phyloP scores from a whole-genome alignment of 2,888 invertebrate genomes.

The Ophion slaviceki region DNA sequence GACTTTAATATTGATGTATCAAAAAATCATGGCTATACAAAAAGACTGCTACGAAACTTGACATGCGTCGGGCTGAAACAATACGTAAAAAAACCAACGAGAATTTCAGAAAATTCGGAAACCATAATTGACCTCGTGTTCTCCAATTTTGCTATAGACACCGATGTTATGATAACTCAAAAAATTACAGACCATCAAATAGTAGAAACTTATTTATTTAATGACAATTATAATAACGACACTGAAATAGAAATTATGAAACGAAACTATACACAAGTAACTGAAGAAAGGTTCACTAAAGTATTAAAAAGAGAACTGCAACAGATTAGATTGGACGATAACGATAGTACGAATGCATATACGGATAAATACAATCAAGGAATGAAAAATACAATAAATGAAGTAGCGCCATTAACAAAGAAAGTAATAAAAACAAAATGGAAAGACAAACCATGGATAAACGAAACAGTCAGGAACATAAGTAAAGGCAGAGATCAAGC shows the following conservation, averaged over 20 bases:
- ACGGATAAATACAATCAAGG: not conserved
- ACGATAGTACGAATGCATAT: too few relatives aligned
- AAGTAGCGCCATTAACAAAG: constrained; percentile 36
- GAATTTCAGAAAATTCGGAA: constrained; percentile 23
- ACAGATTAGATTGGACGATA: not conserved
- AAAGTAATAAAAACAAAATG: constrained; percentile 41
- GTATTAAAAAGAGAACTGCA: not conserved
- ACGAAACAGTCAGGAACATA: constrained; percentile 23
- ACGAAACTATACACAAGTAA: not conserved
- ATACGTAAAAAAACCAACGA: constrained; percentile 42
- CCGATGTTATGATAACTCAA: constrained; percentile 35
- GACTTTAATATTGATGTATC: too few relatives aligned
- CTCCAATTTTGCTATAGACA: constrained; percentile 36
- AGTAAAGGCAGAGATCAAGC: constrained; percentile 31
- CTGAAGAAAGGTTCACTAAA: not conserved
- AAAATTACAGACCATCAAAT: constrained; percentile 47
- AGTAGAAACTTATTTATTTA: not conserved
- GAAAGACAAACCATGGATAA: constrained; percentile 54
- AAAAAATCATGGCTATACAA: too few relatives aligned
- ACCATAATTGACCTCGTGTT: constrained; percentile 52
- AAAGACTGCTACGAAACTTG: constrained; percentile 7
- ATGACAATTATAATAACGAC: too few relatives aligned
- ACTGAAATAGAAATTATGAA: not conserved
- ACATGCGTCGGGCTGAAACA: constrained; percentile 19
- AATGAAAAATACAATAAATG: constrained; percentile 36